Conservation (phyloP, 2,113 vertebrate genomes). For the Mionectes macconnelli region DNA sequence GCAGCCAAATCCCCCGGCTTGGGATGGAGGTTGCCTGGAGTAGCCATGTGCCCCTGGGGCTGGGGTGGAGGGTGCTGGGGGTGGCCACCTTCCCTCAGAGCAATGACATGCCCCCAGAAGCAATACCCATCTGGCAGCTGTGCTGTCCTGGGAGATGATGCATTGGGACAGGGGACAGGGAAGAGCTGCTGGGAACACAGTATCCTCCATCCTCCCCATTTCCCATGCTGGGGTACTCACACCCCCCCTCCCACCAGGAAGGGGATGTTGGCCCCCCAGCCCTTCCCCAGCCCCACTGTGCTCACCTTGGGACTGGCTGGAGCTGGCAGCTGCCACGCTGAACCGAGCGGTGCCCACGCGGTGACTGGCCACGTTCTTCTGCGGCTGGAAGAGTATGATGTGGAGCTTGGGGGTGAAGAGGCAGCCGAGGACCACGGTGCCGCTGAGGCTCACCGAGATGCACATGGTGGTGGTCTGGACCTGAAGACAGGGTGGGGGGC, state of each 20-base stretch:
- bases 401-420: conserved; percentile 95
- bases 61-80: background rate
- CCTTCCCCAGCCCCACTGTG: background rate
- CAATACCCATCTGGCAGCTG: background rate
- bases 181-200: background rate
- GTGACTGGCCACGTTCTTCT: conserved; percentile 93
- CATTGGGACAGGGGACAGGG: background rate
- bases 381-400: conserved; percentile 98
- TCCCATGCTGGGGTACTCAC: background rate
- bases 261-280: background rate
- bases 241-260: background rate
- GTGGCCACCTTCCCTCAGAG: background rate
- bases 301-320: conserved; percentile 87
- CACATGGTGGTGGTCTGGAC: conserved; percentile 99
- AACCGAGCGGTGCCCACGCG: conserved; percentile 86
- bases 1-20: background rate
- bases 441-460: conserved; percentile 95
- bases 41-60: background rate
- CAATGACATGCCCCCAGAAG: fast-evolving
- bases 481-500: conserved; percentile 65
- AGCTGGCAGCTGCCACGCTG: conserved; percentile 79
- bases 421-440: conserved; percentile 94
- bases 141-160: background rate
- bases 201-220: background rate
- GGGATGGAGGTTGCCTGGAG: background rate